Evolutionary conservation across 2,113 vertebrate genomes (phyloP), one percentile per base, ranked within the genome.

Genomic region (Gallinago undulata): DNA sequence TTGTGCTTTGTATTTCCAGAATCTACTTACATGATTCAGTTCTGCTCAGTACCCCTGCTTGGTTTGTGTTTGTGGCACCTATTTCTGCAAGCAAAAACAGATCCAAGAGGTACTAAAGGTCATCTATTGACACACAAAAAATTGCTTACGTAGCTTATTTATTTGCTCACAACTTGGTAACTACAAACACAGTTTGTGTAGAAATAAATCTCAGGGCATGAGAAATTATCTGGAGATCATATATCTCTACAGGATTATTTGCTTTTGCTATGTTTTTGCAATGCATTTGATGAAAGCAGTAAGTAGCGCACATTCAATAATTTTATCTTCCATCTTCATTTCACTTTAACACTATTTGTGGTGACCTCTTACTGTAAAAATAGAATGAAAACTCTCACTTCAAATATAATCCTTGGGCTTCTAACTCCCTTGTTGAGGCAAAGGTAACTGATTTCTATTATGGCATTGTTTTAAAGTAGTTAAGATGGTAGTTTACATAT

Each of bases 361-460:
- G 11, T 43, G 70, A 13, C 37, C 19, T 45, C 14, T 87, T 48
- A 92, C n/a, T 31, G 10, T 84, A 72, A 95, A 92, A 90, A 56
- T 48, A 33, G 35, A 88, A 94, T 87, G 33, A 90, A 96, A 97
- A 81, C 3, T 84, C 25, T 95, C n/a, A 35, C 82, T 88, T 95
- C 63, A 96, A 90, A 83, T 82, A 88, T 41, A 94, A 94, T 90
- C n/a, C 93, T 88, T 90, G 69, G 45, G 13, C 13, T 89, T 82
- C 74, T 70, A 87, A 41, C 27, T 73, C 28, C 28, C 33, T 89
- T 91, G 37, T 85, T 94, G 93, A 88, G 96, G 45, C 82, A 84
- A 85, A 96, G 47, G 41, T 90, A 97, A 84, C 73, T 66, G 77
- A 75, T 93, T 97, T 97, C 24, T 60, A 87, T 51, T 90, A 85